phyloP scores from a whole-genome alignment of 2,888 invertebrate species.

The Thecophora atra region DNA sequence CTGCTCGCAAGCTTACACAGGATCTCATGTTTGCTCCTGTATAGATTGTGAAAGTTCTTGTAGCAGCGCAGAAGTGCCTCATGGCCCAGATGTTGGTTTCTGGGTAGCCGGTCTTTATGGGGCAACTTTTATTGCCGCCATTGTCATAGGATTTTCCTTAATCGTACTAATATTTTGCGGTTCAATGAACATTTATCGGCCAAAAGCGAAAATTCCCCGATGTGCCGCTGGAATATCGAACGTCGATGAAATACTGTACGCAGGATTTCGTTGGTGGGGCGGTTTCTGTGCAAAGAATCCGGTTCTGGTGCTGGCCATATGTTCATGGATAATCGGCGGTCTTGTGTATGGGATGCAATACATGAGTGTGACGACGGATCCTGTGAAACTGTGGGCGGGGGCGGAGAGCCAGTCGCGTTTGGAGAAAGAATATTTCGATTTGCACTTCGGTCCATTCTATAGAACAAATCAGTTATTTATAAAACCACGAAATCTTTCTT shows the following conservation, averaged over 20 bases:
- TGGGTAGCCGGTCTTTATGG: slow-evolving; percentile 73
- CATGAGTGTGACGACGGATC: slow-evolving; percentile 83
- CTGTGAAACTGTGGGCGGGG: slow-evolving; percentile 93
- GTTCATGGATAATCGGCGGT: slow-evolving; percentile 70
- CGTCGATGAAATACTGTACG: slow-evolving; percentile 56
- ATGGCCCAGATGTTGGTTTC: slow-evolving; percentile 65
- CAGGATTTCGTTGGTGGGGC: slow-evolving; percentile 66
- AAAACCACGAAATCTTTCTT: slow-evolving; percentile 70
- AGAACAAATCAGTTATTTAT: slow-evolving; percentile 90
- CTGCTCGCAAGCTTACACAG: slow-evolving; percentile 71
- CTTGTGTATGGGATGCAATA: slow-evolving; percentile 75
- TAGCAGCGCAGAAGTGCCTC: slow-evolving; percentile 67
- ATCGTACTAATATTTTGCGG: slow-evolving; percentile 56
- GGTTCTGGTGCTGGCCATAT: slow-evolving; percentile 71
- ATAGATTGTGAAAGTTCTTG: slow-evolving; percentile 78
- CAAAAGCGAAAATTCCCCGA: slow-evolving; percentile 49
- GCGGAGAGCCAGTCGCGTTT: slow-evolving; percentile 80
- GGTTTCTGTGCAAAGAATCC: slow-evolving; percentile 75
- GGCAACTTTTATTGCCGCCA: slow-evolving; percentile 71
- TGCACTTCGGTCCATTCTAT: slow-evolving; percentile 88
- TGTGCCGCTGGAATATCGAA: slow-evolving; percentile 58
- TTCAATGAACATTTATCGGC: slow-evolving; percentile 42
- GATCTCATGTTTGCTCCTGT: slow-evolving; percentile 77
- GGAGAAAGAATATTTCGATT: slow-evolving; percentile 89
- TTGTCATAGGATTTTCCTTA: slow-evolving; percentile 67